A percentile compares a stretch with the other conserved stretches of the same genome.
These are phyloP conservation scores for Trichopoda pennipes DNA, from an alignment of 2,888 invertebrate species.

Conservation along the genomic window DNA sequence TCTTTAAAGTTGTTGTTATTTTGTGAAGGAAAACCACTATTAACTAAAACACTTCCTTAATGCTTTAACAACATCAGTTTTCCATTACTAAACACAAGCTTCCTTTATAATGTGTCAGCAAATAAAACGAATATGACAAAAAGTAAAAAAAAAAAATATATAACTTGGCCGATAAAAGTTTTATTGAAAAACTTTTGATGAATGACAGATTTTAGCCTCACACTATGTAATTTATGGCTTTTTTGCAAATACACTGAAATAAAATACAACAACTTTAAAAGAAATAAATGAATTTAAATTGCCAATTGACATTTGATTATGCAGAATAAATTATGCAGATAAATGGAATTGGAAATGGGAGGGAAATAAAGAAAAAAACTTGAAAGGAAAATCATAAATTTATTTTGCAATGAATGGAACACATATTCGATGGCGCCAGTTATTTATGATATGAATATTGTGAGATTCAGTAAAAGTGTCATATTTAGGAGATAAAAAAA, in stretches of 20 bases:
- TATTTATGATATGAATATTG: too few relatives aligned
- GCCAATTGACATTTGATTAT: slow-evolving; percentile 33
- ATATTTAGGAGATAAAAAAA: too few relatives aligned
- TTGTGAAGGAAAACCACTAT: neutral
- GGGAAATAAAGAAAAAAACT: neutral
- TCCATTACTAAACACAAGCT: slow-evolving; percentile 5
- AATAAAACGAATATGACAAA: neutral
- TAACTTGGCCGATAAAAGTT: slow-evolving; percentile 55
- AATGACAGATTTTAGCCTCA: slow-evolving; percentile 19
- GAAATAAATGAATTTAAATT: slow-evolving; percentile 49
- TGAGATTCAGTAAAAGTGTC: too few relatives aligned
- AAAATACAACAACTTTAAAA: slow-evolving; percentile 1
- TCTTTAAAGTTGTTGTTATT: too few relatives aligned
- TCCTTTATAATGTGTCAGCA: neutral
- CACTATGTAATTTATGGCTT: slow-evolving; percentile 1
- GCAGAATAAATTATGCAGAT: slow-evolving; percentile 10
- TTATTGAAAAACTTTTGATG: slow-evolving; percentile 66
- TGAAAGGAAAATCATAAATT: too few relatives aligned
- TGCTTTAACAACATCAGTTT: slow-evolving; percentile 12
- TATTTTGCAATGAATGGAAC: too few relatives aligned
- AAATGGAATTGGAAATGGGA: neutral
- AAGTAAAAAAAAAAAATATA: neutral
- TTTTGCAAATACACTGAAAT: neutral
- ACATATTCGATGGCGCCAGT: too few relatives aligned
- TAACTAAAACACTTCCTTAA: neutral